Evolutionary conservation across 1,140 invertebrate genomes (phyloP).

Genomic region (Gryllus bimaculatus): DNA sequence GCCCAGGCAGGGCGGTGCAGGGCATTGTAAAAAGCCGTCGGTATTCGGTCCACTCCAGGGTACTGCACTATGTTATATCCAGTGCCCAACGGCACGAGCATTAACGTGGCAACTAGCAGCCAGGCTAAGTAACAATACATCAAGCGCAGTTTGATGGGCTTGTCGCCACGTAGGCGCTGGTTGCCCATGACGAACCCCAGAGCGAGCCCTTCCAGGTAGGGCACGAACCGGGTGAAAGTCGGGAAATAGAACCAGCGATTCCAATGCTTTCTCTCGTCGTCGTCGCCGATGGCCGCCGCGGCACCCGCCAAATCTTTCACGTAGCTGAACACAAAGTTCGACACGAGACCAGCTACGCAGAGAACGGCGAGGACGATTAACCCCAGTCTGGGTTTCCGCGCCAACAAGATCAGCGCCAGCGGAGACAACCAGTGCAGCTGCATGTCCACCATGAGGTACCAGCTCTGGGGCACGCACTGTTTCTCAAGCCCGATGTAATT

Average conservation of each 20-base stretch:
- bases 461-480: not conserved
- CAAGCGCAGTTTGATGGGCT: not conserved
- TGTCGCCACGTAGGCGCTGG: not conserved
- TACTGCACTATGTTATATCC: not conserved
- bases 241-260: not conserved
- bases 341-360: not conserved
- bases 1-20: not conserved
- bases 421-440: not conserved
- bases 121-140: not conserved
- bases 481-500: slow-evolving; percentile 26
- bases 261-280: not conserved
- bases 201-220: not conserved
- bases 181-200: not conserved
- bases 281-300: not conserved
- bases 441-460: slow-evolving; percentile 10
- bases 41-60: not conserved
- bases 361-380: not conserved
- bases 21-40: not conserved
- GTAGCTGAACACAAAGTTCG: not conserved
- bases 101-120: not conserved
- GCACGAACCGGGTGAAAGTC: not conserved
- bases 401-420: not conserved
- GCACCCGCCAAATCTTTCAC: not conserved
- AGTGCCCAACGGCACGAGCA: not conserved
- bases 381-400: not conserved